Evolutionary conservation across 2,797 vertebrate genomes (phyloP).

Genomic region (Mallotus villosus): DNA sequence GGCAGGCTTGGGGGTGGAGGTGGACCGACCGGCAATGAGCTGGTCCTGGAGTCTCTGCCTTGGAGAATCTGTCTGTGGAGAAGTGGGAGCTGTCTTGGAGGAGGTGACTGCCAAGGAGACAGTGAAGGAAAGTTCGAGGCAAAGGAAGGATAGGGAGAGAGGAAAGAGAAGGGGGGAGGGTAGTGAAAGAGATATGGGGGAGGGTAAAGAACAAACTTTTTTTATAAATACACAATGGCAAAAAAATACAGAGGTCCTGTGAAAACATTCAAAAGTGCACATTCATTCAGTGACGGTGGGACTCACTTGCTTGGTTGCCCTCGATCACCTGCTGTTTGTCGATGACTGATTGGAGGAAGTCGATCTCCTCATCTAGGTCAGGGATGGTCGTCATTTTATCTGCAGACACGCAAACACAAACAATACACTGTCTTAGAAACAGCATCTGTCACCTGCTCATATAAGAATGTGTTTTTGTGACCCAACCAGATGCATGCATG

Average conservation of each 20-base stretch:
- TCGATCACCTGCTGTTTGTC: constrained; percentile 67
- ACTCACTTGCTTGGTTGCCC: constrained; percentile 50
- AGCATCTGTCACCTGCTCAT: background rate
- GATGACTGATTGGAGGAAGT: constrained; percentile 78
- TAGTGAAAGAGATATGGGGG: background rate
- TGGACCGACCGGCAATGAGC: background rate
- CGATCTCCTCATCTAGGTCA: constrained; percentile 85
- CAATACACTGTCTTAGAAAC: background rate
- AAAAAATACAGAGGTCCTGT: background rate
- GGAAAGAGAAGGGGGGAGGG: background rate
- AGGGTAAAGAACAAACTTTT: too few species aligned
- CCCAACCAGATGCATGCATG: too few species aligned
- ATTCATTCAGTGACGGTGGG: background rate
- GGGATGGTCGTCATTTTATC: constrained; percentile 45
- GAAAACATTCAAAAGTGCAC: background rate
- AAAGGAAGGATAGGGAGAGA: background rate
- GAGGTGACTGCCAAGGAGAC: background rate
- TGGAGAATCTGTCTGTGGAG: constrained; percentile 19
- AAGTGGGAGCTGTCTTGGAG: background rate
- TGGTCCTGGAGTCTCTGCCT: constrained; percentile 12
- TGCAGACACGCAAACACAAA: background rate
- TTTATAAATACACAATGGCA: too few species aligned
- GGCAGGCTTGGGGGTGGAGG: background rate
- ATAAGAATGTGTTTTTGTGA: background rate
- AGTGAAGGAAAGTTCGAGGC: constrained; percentile 6